Base-by-base conservation (phyloP, 2,888 invertebrate genomes). In the Perdita meconis region DNA sequence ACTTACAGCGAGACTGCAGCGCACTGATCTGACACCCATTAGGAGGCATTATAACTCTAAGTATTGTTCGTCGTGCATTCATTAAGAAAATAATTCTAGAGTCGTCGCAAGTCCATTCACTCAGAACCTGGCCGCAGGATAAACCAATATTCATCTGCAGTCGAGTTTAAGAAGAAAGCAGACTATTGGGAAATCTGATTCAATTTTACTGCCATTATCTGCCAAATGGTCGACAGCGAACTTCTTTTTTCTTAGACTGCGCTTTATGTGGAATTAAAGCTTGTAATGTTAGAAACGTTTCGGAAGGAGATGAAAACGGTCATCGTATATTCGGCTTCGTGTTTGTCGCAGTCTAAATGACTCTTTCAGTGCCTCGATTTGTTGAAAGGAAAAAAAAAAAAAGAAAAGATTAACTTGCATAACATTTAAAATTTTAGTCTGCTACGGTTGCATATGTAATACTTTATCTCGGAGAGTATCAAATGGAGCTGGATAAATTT, bases 1-100 rank as follows among this genome's bases (percentile, higher is more conserved):
- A 90, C 86, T 91, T 91, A 77, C 92, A 92, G 92, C 86, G 92
- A 92, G 88, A 92, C 92, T 84, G 91, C 92, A 86, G 92, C 92
- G 84, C 92, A 92, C 88, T 92, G 92, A 92, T 92, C 90, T 86
- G 88, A 88, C 90, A 90, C 87, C 90, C 84, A 79, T 88, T 90
- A 90, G 90, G 91, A 91, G 88, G 88, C 89, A 88, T 91, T 89
- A 90, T 90, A 86, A 87, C 87, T 87, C 86, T 66, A 78, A 69
- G 70, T 61, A 65, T 78, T 89, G 83, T 90, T 88, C 87, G 89
- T 90, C 90, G 76, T 78, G 64, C 76, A 78, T 76, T 78, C 64
- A 64, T 76, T 69, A 68, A 69, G 57, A 69, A 40, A 77, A 70
- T 85, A 84, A 78, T 78, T 76, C 60, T 76, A 78, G 70, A 78